Evolutionary conservation across 2,113 vertebrate genomes (phyloP), one percentile per base, ranked within the genome.

Genomic region (Cebus imitator): DNA sequence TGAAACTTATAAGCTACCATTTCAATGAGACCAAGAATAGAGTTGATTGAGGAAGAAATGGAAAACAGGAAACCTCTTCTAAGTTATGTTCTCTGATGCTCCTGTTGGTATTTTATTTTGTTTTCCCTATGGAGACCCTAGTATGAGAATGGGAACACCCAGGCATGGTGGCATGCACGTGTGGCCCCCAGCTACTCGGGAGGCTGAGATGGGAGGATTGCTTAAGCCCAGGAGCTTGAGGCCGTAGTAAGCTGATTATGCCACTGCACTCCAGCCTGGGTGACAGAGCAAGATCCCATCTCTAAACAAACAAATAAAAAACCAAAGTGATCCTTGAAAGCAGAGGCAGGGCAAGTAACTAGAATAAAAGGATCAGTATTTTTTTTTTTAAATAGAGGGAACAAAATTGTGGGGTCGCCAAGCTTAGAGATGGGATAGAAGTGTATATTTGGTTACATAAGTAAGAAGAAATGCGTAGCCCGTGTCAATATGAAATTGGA

Each of bases 21-120:
- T 79, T 37, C 61, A 95, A 91, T 21, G 21, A 89, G 87, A 75
- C 14, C 45, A 82, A 82, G 73, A 83, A 70, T 45, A 78, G 32
- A 48, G 5, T 9, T 7, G 11, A 32, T 50, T 14, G 55, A 55
- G 88, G 50, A 92, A 84, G n/a, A 48, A 37, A 90, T 3, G 13
- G 66, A n/a, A 18, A 45, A 8, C 32, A 48, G 14, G 6, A 58
- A 75, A 82, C 18, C 17, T 64, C 20, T 78, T 73, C 6, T 48
- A 40, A 50, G 45, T 58, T 45, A 18, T 32, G 55, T 66, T 37
- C 21, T n/a, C 40, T n/a, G 72, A 68, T 40, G 43, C 48, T 68
- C 13, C n/a, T 88, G 57, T 80, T n/a, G 35, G 66, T 50, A 16
- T n/a, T 70, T 92, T 50, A 25, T 25, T 80, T 78, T 84, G n/a